Percentiles rank a stretch among this genome's conserved stretches.
phyloP scores from a whole-genome alignment of 2,113 vertebrate genomes.

The Prionailurus viverrinus region DNA sequence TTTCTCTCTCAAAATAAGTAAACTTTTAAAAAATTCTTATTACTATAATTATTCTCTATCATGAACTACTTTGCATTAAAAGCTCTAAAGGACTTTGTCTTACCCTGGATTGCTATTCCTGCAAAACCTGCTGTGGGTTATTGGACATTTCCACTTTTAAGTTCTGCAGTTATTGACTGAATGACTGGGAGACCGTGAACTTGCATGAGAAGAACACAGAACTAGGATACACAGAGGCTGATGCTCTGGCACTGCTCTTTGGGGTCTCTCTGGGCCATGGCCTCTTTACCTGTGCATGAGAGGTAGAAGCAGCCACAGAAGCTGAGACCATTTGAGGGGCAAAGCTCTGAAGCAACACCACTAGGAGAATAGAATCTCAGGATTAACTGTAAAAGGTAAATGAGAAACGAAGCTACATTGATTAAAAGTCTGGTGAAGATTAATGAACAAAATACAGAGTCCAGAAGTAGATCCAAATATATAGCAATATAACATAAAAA shows the following conservation, averaged over 20 bases:
- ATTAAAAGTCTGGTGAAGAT: neutral
- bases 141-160: neutral
- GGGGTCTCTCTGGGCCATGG: neutral
- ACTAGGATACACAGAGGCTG: neutral
- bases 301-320: neutral
- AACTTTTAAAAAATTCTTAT: neutral
- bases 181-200: neutral
- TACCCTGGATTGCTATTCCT: neutral
- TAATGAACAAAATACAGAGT: neutral
- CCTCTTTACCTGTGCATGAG: neutral
- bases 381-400: neutral
- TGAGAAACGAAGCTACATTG: neutral
- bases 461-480: neutral
- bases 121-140: neutral
- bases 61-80: neutral
- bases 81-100: neutral
- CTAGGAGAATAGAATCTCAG: neutral
- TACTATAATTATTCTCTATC: neutral
- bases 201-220: neutral
- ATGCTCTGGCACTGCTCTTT: fast-evolving
- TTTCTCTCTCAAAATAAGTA: no score
- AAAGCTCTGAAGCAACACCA: neutral
- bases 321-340: neutral
- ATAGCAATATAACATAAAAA: neutral
- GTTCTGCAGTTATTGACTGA: neutral